These are phyloP conservation scores for Microctenopoma lineatum DNA, from an alignment of 2,797 vertebrate species.

Conservation along the genomic window DNA sequence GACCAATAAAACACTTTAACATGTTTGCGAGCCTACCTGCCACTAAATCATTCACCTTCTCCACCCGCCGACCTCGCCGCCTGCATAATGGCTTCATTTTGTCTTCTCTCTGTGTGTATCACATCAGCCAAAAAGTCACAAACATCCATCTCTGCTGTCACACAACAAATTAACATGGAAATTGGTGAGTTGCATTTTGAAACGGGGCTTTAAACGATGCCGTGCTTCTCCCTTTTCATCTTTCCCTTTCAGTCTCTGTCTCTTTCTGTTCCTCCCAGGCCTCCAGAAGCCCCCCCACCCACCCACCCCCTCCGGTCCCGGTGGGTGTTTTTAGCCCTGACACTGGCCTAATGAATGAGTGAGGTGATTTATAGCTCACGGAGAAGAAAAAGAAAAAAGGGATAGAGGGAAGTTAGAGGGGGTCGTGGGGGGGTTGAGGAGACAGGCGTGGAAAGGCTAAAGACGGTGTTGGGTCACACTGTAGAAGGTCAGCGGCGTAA, in stretches of 20 bases:
- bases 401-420: slow-evolving; percentile 14
- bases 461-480: slow-evolving; percentile 43
- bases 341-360: slow-evolving; percentile 82
- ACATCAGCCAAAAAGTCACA: slow-evolving; percentile 70
- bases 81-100: slow-evolving; percentile 60
- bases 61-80: slow-evolving; percentile 25
- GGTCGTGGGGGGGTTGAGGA: not conserved
- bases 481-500: slow-evolving; percentile 71
- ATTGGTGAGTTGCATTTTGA: slow-evolving; percentile 78
- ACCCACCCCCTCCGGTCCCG: slow-evolving; percentile 28
- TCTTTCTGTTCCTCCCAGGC: slow-evolving; percentile 41
- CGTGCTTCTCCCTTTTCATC: slow-evolving; percentile 42
- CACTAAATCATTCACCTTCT: slow-evolving; percentile 36
- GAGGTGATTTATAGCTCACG: slow-evolving; percentile 80
- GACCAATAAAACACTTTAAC: not conserved
- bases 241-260: slow-evolving; percentile 37
- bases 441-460: slow-evolving; percentile 38
- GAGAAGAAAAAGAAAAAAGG: slow-evolving; percentile 43
- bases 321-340: slow-evolving; percentile 73
- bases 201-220: slow-evolving; percentile 52
- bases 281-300: not conserved
- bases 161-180: slow-evolving; percentile 83
- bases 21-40: slow-evolving; percentile 19
- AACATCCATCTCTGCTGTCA: slow-evolving; percentile 80
- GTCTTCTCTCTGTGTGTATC: slow-evolving; percentile 63